These are phyloP conservation scores for Falcaria lacertinaria DNA, from an alignment of 2,888 invertebrate species.

Conservation along the genomic window DNA sequence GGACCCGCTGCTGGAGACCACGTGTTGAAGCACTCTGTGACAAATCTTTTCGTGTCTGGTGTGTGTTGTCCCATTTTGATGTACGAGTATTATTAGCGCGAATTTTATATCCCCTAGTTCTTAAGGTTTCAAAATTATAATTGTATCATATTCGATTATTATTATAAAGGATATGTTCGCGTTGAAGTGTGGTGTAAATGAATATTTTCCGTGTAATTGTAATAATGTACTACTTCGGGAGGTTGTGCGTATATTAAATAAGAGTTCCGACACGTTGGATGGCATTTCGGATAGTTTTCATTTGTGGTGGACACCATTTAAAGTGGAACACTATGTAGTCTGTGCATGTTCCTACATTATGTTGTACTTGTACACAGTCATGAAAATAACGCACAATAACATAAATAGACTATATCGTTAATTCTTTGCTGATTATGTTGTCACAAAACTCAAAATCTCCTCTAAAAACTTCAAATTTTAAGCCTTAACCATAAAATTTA, in stretches of 20 bases:
- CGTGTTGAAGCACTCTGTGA: slow-evolving; percentile 40
- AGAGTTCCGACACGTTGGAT: slow-evolving; percentile 31
- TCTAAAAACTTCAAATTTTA: not conserved
- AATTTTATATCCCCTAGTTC: slow-evolving; percentile 72
- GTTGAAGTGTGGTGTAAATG: slow-evolving; percentile 45
- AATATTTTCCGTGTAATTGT: slow-evolving; percentile 49
- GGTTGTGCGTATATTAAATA: slow-evolving; percentile 59
- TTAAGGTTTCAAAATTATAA: slow-evolving; percentile 73
- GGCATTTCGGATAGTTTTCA: slow-evolving; percentile 20
- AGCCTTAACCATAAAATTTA: not conserved
- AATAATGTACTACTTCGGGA: slow-evolving; percentile 51
- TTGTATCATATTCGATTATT: slow-evolving; percentile 61
- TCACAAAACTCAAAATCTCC: slow-evolving; percentile 12
- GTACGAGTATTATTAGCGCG: slow-evolving; percentile 74
- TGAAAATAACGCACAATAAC: slow-evolving; percentile 44
- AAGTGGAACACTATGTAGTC: slow-evolving; percentile 25
- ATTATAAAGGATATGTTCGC: slow-evolving; percentile 35
- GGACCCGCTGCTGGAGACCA: slow-evolving; percentile 68
- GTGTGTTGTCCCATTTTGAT: slow-evolving; percentile 36
- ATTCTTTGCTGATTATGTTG: slow-evolving; percentile 16
- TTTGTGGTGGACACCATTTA: slow-evolving; percentile 29
- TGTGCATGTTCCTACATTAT: slow-evolving; percentile 43
- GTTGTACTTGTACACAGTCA: slow-evolving; percentile 24
- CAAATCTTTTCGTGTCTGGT: slow-evolving; percentile 24
- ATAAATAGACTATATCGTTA: not conserved